A percentile compares a stretch with the other conserved stretches of the same genome.
phyloP scores from a whole-genome alignment of 2,888 invertebrate species.

The Nymphalis polychloros region DNA sequence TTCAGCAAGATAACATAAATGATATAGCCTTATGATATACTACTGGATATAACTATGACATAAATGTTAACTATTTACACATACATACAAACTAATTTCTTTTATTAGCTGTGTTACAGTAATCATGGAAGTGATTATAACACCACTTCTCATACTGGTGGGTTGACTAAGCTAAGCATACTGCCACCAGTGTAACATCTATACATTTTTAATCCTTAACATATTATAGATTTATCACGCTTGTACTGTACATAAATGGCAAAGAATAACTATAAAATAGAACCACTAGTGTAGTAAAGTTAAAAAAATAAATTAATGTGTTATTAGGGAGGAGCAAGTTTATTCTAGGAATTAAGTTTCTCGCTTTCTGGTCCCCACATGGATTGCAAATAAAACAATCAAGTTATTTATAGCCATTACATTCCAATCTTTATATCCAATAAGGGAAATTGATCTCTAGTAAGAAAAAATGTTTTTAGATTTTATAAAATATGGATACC shows the following conservation, averaged over 20 bases:
- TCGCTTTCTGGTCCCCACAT: conserved; percentile 36
- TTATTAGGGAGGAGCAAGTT: conserved; percentile 34
- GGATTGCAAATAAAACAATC: conserved; percentile 18
- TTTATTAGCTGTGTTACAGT: conserved; percentile 60
- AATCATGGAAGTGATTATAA: conserved; percentile 71
- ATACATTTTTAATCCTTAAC: conserved; percentile 45
- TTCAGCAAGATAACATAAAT: conserved; percentile 61
- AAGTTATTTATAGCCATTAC: not conserved
- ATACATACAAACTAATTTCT: conserved; percentile 59
- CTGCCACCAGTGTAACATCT: conserved; percentile 48
- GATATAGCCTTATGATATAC: conserved; percentile 57
- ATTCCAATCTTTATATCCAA: conserved; percentile 3
- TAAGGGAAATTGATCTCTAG: not conserved
- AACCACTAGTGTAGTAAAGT: conserved; percentile 34
- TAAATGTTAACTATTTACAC: conserved; percentile 62
- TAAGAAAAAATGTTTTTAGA: not conserved
- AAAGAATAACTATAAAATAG: conserved; percentile 48
- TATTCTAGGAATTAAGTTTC: conserved; percentile 18
- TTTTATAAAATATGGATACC: not conserved
- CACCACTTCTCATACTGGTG: conserved; percentile 64
- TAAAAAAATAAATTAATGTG: conserved; percentile 36
- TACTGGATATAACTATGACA: conserved; percentile 52
- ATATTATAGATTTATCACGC: conserved; percentile 61
- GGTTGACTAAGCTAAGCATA: conserved; percentile 52
- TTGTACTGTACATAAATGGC: conserved; percentile 75